These are phyloP conservation scores for Pycnomerus fuliginosus DNA, from an alignment of 2,888 invertebrate species.

Conservation along the genomic window DNA sequence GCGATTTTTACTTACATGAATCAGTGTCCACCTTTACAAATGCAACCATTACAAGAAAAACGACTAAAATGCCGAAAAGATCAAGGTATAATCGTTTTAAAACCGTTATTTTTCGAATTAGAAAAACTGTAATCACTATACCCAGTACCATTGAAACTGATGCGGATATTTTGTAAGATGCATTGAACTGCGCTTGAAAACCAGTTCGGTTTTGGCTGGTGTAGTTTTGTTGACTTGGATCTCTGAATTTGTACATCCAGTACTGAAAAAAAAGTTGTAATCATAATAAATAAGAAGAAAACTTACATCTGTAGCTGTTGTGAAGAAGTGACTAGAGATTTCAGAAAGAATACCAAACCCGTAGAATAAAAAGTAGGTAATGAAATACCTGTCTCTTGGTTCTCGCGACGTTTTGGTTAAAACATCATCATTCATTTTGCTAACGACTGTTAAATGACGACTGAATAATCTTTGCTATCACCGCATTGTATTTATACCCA, in stretches of 20 bases:
- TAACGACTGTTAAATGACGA: too few relatives aligned
- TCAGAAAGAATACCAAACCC: conserved; percentile 5
- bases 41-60: conserved; percentile 8
- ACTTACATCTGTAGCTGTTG: conserved; percentile 14
- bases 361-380: conserved; percentile 4
- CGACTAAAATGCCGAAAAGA: conserved; percentile 7
- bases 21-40: conserved; percentile 16
- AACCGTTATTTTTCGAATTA: conserved; percentile 7
- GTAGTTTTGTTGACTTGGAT: conserved; percentile 9
- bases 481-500: too few relatives aligned
- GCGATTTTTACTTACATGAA: too few relatives aligned
- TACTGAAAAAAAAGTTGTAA: too few relatives aligned
- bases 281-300: too few relatives aligned
- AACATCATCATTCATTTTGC: too few relatives aligned
- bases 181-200: conserved; percentile 18
- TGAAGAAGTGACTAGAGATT: conserved; percentile 2
- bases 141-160: conserved; percentile 10
- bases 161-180: conserved; percentile 15
- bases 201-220: conserved; percentile 10
- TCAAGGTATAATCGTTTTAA: conserved; percentile 5
- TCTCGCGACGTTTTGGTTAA: too few relatives aligned
- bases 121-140: conserved; percentile 10
- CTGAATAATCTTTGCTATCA: too few relatives aligned
- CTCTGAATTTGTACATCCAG: too few relatives aligned
- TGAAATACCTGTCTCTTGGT: conserved; percentile 5